Percentiles rank a stretch among this genome's conserved stretches.
These are phyloP conservation scores for Eulemur coronatus DNA, from an alignment of 2,797 vertebrate genomes.

Conservation along the genomic window DNA sequence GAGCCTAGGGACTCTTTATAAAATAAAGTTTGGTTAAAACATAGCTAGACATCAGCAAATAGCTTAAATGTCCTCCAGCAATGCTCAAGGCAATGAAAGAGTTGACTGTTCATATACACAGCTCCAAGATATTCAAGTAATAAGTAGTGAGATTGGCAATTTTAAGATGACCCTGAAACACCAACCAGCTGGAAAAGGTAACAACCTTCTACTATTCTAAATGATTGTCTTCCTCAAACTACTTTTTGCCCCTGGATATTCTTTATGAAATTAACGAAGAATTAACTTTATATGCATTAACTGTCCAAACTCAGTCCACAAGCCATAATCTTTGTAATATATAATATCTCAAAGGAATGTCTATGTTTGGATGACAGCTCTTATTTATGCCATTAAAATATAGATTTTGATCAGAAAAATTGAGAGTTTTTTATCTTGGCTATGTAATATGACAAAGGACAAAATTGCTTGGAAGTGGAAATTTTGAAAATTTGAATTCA, in stretches of 20 bases:
- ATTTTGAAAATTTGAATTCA: constrained; percentile 32
- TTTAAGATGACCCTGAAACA: not conserved
- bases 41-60: constrained; percentile 60
- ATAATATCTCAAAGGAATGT: not conserved
- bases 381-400: constrained; percentile 13
- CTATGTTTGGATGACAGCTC: not conserved
- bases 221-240: not conserved
- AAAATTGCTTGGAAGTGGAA: not conserved
- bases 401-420: not conserved
- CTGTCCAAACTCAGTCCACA: not conserved
- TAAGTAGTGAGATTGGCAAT: not conserved
- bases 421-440: not conserved
- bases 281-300: not conserved
- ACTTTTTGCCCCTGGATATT: not conserved
- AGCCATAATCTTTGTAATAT: not conserved
- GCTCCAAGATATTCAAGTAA: not conserved
- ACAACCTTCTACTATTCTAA: not conserved
- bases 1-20: constrained; percentile 49
- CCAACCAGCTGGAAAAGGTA: not conserved
- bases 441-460: not conserved
- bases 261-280: not conserved
- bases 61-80: constrained; percentile 51
- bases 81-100: constrained; percentile 48
- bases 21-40: constrained; percentile 65
- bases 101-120: not conserved